Evolutionary conservation across 2,888 invertebrate species (phyloP).

Genomic region (Calliopum simillimum): DNA sequence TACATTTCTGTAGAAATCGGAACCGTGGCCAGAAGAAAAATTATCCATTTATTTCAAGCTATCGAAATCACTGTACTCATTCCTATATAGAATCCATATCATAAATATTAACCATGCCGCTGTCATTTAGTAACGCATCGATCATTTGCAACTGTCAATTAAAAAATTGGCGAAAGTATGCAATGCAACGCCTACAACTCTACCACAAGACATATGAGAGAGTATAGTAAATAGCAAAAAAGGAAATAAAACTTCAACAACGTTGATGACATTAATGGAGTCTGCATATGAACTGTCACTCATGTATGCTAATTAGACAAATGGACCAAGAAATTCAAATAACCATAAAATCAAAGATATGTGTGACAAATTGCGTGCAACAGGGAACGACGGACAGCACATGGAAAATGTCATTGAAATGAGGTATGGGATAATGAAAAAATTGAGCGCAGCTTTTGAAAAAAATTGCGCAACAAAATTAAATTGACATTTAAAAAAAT

Average conservation of each 20-base stretch:
- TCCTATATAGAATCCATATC: no score
- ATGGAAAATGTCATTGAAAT: not conserved
- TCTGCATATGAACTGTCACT: constrained; percentile 1
- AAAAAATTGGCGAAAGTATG: no score
- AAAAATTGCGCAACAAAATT: not conserved
- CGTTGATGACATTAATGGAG: not conserved
- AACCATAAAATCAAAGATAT: not conserved
- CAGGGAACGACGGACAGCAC: not conserved
- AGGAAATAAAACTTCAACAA: not conserved
- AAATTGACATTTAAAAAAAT: not conserved
- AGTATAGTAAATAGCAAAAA: not conserved
- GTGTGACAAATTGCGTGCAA: not conserved
- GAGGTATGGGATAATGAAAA: not conserved
- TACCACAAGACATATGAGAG: no score
- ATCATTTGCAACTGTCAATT: no score
- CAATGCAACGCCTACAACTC: constrained; percentile 12
- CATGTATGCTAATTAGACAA: constrained; percentile 12
- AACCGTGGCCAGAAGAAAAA: no score
- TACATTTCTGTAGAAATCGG: not conserved
- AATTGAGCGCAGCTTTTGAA: not conserved
- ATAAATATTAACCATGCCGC: no score
- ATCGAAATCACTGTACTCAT: no score
- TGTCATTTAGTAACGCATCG: no score
- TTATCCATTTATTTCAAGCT: no score
- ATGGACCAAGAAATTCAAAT: not conserved